These are phyloP conservation scores for Sebastes nivosus DNA, from an alignment of 2,797 vertebrate genomes.

Conservation along the genomic window DNA sequence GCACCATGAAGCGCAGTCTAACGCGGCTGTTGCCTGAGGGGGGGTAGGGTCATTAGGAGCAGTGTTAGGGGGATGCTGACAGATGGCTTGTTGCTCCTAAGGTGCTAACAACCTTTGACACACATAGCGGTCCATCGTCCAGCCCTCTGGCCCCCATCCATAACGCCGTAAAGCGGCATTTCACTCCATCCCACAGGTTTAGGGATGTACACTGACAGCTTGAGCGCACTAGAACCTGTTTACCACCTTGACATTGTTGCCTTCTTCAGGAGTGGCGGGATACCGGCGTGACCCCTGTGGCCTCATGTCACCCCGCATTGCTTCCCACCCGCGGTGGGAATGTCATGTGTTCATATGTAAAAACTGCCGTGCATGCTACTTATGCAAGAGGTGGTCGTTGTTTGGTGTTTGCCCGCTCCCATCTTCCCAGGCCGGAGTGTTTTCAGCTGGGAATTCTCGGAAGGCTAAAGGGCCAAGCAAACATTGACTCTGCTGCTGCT, in stretches of 20 bases:
- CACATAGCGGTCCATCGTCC: constrained; percentile 70
- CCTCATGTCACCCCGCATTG: constrained; percentile 14
- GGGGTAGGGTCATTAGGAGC: constrained; percentile 73
- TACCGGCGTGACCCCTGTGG: constrained; percentile 16
- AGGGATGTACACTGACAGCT: constrained; percentile 52
- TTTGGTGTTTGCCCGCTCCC: constrained; percentile 60
- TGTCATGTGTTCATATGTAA: constrained; percentile 64
- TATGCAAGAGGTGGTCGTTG: constrained; percentile 57
- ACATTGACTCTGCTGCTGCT: constrained; percentile 60
- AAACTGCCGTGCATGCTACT: constrained; percentile 57
- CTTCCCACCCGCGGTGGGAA: constrained; percentile 47
- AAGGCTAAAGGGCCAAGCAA: constrained; percentile 67
- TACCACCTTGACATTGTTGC: constrained; percentile 46
- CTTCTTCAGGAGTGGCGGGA: constrained; percentile 19
- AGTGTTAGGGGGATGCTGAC: constrained; percentile 79
- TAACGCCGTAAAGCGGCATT: constrained; percentile 57
- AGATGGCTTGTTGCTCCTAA: constrained; percentile 82
- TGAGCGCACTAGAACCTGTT: constrained; percentile 45
- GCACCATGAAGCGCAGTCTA: constrained; percentile 48
- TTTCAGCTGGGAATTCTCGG: constrained; percentile 72
- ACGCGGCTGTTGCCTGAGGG: constrained; percentile 62
- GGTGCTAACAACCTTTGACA: constrained; percentile 85
- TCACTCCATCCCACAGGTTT: constrained; percentile 64
- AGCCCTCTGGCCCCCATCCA: constrained; percentile 49
- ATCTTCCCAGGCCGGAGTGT: constrained; percentile 49